phyloP scores from a whole-genome alignment of 1,140 invertebrate species.

The Bombyx mandarina region DNA sequence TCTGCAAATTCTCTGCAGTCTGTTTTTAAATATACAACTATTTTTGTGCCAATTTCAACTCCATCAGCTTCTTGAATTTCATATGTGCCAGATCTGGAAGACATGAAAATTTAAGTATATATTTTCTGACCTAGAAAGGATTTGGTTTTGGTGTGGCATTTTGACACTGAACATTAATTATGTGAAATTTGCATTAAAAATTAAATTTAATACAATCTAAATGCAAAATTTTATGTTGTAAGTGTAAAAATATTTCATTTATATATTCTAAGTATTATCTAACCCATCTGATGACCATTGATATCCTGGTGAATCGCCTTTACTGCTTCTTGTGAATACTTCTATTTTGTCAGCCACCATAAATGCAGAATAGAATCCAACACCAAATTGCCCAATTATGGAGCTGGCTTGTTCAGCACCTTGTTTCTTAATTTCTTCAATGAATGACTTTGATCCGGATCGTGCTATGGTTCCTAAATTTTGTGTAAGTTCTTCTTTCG shows the following conservation, averaged over 20 bases:
- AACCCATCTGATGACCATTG: constrained; percentile 93
- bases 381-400: constrained; percentile 98
- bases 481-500: constrained; percentile 89
- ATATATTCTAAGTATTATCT: not conserved
- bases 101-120: not conserved
- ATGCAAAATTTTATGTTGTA: not conserved
- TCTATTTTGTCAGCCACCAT: constrained; percentile 97
- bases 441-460: constrained; percentile 95
- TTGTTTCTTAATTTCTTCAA: constrained; percentile 87
- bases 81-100: constrained; percentile 84
- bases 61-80: constrained; percentile 89
- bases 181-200: not conserved
- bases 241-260: not conserved
- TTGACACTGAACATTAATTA: not conserved
- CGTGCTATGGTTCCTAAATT: constrained; percentile 96
- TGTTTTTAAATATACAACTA: constrained; percentile 90
- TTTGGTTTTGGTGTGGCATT: not conserved
- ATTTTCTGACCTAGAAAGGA: not conserved
- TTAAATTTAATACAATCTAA: not conserved
- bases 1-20: constrained; percentile 92
- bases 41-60: constrained; percentile 92
- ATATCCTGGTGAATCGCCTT: constrained; percentile 77
- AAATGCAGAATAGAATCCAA: constrained; percentile 97
- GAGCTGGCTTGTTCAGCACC: constrained; percentile 75
- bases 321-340: constrained; percentile 84